Evolutionary conservation across 2,113 vertebrate species (phyloP), one percentile per base, ranked within the genome.

Genomic region (Pituophis catenifer): DNA sequence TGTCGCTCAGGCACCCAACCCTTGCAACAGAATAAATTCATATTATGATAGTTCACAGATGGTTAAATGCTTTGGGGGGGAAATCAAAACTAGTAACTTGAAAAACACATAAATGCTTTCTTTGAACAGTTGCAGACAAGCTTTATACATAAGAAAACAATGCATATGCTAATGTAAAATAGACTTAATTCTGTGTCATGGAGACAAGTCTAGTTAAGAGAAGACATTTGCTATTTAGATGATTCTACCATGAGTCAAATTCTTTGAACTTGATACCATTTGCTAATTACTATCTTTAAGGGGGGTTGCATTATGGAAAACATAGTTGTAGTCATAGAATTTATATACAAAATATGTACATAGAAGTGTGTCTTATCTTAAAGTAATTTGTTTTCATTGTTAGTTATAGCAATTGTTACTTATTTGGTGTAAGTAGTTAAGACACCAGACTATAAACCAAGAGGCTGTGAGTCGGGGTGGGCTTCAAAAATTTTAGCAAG

Each of bases 1-100:
- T 75, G 58, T 88, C 58, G 38, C 81, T 53, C 70, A 90, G 89
- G 91, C 55, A 57, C 57, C 52, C 48, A 48, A 48, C 70, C 50
- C 81, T 58, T 86, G 26, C 38, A 86, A 48, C 85, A 55, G 23
- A 94, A 88, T 91, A 85, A 91, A 54, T 90, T 92, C 75, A 33
- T 29, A 65, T 59, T 89, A 59, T 53, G 57, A 48, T 90, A 90
- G 85, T 21, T 87, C 53, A 88, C 89, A 88, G 81, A 58, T 94
- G 59, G 33, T 50, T 90, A n/a, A 10, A 3, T 91, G 86, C 13
- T 58, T 52, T 5, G 53, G 50, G 70, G 62, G 29, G 0, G 0
- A 24, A 24, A 55, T 54, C 50, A 81, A 81, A 55, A 75, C 19
- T 53, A 33, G 33, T 81, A 38, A 91, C 29, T 81, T 33, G 19